Evolutionary conservation across 1,140 invertebrate species (phyloP).

Genomic region (Cydia pomonella): DNA sequence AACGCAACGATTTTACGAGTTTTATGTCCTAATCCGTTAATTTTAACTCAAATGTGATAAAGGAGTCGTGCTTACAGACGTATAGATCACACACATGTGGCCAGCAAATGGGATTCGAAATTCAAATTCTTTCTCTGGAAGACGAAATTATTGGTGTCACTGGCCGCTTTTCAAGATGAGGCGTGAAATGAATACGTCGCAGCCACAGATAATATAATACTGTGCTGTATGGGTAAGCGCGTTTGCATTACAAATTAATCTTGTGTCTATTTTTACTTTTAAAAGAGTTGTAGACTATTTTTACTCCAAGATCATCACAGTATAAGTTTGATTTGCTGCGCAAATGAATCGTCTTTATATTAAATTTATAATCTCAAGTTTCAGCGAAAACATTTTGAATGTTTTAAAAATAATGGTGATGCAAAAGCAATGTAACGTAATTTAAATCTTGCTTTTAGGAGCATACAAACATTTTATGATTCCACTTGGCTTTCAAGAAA

Average conservation of each 20-base stretch:
- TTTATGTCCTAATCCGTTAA: constrained; percentile 30
- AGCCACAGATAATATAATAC: constrained; percentile 7
- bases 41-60: constrained; percentile 25
- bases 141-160: constrained; percentile 14
- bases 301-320: neutral
- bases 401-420: too few species aligned
- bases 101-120: constrained; percentile 16
- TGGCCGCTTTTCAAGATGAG: constrained; percentile 9
- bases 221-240: constrained; percentile 14
- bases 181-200: constrained; percentile 16
- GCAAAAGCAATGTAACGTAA: too few species aligned
- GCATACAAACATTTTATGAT: neutral
- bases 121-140: constrained; percentile 6
- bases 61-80: constrained; percentile 6
- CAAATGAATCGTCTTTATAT: too few species aligned
- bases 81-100: constrained; percentile 19
- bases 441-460: neutral
- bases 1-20: constrained; percentile 10
- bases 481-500: neutral
- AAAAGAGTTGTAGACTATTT: constrained; percentile 3
- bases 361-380: too few species aligned
- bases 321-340: too few species aligned
- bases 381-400: too few species aligned
- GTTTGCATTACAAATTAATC: constrained; percentile 11
- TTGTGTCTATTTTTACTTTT: constrained; percentile 15